Base-by-base conservation (phyloP, 2,888 invertebrate species). In the Calephelis perditalis region DNA sequence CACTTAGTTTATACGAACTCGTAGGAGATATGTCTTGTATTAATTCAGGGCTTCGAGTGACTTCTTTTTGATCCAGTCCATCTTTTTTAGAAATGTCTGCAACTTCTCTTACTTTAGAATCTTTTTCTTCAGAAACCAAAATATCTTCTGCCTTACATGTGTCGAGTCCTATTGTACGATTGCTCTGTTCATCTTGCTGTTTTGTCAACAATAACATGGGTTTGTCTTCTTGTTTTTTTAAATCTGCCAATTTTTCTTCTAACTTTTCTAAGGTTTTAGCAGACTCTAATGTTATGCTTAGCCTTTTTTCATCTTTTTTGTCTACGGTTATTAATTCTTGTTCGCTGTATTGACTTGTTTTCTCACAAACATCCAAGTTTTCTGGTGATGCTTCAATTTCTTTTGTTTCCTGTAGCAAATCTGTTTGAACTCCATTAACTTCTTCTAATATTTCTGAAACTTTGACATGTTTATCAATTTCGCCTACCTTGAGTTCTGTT, bases 251-350 rank as follows among this genome's bases (percentile, higher is more conserved):
- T 76, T 86, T 88, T 75, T 89, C 89, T 74, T 89, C 89, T 37
- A 89, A 69, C 62, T 85, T 88, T 78, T 89, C 89, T 62, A 89
- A 70, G 7, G 89, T 89, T 71, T 84, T 87, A 3, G 88, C 82
- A 26, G 86, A 78, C 66, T 86, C 81, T 65, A 82, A 72, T n/a
- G 85, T 78, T 0, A 70, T 66, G 52, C 77, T 83, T 26, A 86
- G 60, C 65, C 70, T 73, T 66, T 69, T 75, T 63, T 80, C 79
- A 26, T 72, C 57, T 61, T 63, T 64, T 58, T 68, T 65, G 40
- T 63, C 43, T 49, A 56, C 49, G 26, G 62, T 46, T 43, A 61
- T 60, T 47, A 61, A 56, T 52, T 55, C 44, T 11, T 49, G 45
- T 58, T 58, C 40, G 8, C 40, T 40, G 6, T 40, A 6, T 40